phyloP scores from a whole-genome alignment of 2,113 vertebrate species.

The Micromys minutus region DNA sequence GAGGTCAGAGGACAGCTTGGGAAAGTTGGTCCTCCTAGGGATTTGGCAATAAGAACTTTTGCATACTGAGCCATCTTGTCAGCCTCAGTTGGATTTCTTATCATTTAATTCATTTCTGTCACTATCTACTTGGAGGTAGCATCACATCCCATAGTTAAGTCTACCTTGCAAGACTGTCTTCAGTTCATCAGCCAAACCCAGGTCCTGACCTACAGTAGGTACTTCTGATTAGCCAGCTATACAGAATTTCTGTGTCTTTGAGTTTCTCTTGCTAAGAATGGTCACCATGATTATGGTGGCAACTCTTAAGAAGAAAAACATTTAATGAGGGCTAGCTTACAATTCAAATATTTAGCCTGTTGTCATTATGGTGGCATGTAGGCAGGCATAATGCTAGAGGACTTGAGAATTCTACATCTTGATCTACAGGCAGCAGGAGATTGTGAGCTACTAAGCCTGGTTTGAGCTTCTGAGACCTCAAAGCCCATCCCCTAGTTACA shows the following conservation, averaged over 20 bases:
- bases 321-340: not conserved
- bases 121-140: not conserved
- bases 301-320: not conserved
- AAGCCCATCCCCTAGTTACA: not conserved
- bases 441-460: not conserved
- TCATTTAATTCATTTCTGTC: not conserved
- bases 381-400: not conserved
- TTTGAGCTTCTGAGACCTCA: not conserved
- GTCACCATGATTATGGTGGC: not conserved
- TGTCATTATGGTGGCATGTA: not conserved
- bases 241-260: not conserved
- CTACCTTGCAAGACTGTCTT: not conserved
- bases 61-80: not conserved
- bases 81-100: not conserved
- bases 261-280: not conserved
- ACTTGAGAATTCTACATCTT: not conserved
- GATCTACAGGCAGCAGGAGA: not conserved
- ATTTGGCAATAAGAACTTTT: not conserved
- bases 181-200: not conserved
- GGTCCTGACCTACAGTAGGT: not conserved
- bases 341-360: not conserved
- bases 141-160: not conserved
- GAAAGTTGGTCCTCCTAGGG: not conserved
- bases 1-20: not conserved
- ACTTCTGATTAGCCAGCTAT: not conserved